Evolutionary conservation across 2,888 invertebrate genomes (phyloP), one percentile per base, ranked within the genome.

Genomic region (Serrognathus titanus): DNA sequence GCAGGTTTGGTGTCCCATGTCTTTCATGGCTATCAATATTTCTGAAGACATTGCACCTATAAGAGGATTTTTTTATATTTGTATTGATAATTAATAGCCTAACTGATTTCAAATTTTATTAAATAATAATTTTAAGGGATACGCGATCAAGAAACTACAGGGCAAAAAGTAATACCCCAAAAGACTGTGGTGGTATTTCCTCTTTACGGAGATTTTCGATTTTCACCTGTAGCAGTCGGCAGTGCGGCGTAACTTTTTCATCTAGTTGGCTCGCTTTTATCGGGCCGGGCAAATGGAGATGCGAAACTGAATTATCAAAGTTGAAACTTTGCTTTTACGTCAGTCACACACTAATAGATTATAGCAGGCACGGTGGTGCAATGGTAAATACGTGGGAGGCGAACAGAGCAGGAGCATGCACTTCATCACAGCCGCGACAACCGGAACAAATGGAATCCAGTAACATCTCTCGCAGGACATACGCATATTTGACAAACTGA

Each of bases 391-490:
- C 24, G 24, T 31, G 24, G 24, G 24, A 31, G 24, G 24, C 24
- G 24, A 31, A 31, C 24, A 31, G 24, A 31, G 24, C 24, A 31
- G 43, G 16, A 20, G 57, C 50, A 53, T 57, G 63, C 66, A 68
- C 64, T 71, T 69, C 67, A 68, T 72, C 72, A 71, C 64, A 65
- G 62, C 60, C 61, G 67, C 69, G 70, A 71, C 73, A 72, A 70
- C 68, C 72, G 69, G 71, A 73, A 73, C 73, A 72, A 74, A 73
- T 73, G 71, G 71, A 73, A 71, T 74, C 71, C 62, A 50, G 53
- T 53, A 49, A 53, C 57, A 41, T 65, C 64, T 64, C 66, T 65
- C 63, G 57, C 65, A 65, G 68, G 68, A 67, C 68, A 67, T 64
- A 69, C 70, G 70, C 69, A 69, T 66, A 69, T 71, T 71, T 70